phyloP scores from a whole-genome alignment of 2,113 vertebrate genomes.

The Hippocampus barbouri region DNA sequence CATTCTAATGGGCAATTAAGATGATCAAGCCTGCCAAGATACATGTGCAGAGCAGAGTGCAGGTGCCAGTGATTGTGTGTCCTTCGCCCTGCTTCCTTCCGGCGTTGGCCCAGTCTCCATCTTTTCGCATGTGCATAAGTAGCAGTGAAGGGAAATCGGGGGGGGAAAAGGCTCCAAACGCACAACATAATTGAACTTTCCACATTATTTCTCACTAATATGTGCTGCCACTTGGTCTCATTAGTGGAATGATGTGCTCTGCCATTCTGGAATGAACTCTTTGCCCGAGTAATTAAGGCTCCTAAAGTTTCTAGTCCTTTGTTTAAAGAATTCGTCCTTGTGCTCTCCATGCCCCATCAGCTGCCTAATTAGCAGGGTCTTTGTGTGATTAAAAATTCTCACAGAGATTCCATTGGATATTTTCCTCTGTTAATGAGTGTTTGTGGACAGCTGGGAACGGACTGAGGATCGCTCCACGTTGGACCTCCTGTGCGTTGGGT shows the following conservation, averaged over 20 bases:
- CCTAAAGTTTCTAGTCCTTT: slow-evolving; percentile 99
- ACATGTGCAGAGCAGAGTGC: slow-evolving; percentile 70
- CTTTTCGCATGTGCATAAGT: slow-evolving; percentile 72
- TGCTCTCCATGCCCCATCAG: slow-evolving; percentile 99
- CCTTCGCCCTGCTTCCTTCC: slow-evolving; percentile 66
- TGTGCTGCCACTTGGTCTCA: slow-evolving; percentile 85
- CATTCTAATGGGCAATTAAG: slow-evolving; percentile 83
- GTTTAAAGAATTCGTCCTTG: slow-evolving; percentile 99
- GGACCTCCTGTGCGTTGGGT: slow-evolving; percentile 88
- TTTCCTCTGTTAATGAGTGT: slow-evolving; percentile 99
- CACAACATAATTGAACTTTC: slow-evolving; percentile 86
- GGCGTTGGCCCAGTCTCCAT: slow-evolving; percentile 67
- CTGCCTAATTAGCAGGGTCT: slow-evolving; percentile 99
- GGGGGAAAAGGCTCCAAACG: slow-evolving; percentile 73
- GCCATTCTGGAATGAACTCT: slow-evolving; percentile 99
- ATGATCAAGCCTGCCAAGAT: slow-evolving; percentile 81
- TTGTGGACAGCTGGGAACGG: slow-evolving; percentile 99
- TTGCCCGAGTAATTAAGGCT: slow-evolving; percentile 99
- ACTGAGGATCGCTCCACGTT: slow-evolving; percentile 78
- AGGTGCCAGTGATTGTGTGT: slow-evolving; percentile 72
- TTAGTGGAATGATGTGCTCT: slow-evolving; percentile 97
- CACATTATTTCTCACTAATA: slow-evolving; percentile 80
- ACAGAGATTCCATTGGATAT: slow-evolving; percentile 98
- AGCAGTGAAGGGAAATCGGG: slow-evolving; percentile 55
- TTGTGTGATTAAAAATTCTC: slow-evolving; percentile 99